phyloP scores from a whole-genome alignment of 2,888 invertebrate genomes.

The Altica lythri region DNA sequence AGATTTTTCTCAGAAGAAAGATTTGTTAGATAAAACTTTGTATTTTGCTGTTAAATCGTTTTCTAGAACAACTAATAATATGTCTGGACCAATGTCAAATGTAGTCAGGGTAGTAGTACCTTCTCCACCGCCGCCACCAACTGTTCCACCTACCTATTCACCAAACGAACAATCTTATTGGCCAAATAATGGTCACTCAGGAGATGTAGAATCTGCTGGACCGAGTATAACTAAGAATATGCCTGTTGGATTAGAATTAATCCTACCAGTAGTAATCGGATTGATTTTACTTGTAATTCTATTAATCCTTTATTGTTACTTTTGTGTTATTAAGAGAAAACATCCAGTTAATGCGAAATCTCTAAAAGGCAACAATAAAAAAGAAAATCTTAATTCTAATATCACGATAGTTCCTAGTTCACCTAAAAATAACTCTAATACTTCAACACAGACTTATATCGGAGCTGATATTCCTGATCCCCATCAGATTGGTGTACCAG shows the following conservation, averaged over 20 bases:
- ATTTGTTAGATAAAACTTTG: conserved; percentile 58
- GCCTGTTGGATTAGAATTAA: conserved; percentile 57
- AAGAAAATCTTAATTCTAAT: conserved; percentile 53
- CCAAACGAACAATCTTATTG: conserved; percentile 53
- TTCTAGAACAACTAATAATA: conserved; percentile 52
- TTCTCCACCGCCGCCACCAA: conserved; percentile 60
- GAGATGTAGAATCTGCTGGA: conserved; percentile 50
- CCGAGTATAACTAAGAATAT: conserved; percentile 55
- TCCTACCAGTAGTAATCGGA: conserved; percentile 59
- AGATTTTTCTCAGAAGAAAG: conserved; percentile 58
- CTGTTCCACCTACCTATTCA: conserved; percentile 54
- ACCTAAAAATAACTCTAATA: conserved; percentile 46
- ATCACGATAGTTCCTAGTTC: conserved; percentile 59
- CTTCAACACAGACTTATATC: conserved; percentile 47
- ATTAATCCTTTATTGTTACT: conserved; percentile 58
- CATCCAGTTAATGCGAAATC: conserved; percentile 46
- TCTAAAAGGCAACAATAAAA: conserved; percentile 46
- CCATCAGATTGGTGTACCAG: conserved; percentile 58
- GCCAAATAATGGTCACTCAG: conserved; percentile 51
- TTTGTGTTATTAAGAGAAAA: conserved; percentile 58
- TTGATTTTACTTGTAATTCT: conserved; percentile 56
- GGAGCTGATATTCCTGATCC: conserved; percentile 53
- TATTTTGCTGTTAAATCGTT: conserved; percentile 62
- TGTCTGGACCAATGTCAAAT: conserved; percentile 60
- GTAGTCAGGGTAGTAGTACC: conserved; percentile 61